Percentiles rank a stretch among this genome's conserved stretches.
phyloP scores from a whole-genome alignment of 2,113 vertebrate genomes.

The Corvus hawaiiensis region DNA sequence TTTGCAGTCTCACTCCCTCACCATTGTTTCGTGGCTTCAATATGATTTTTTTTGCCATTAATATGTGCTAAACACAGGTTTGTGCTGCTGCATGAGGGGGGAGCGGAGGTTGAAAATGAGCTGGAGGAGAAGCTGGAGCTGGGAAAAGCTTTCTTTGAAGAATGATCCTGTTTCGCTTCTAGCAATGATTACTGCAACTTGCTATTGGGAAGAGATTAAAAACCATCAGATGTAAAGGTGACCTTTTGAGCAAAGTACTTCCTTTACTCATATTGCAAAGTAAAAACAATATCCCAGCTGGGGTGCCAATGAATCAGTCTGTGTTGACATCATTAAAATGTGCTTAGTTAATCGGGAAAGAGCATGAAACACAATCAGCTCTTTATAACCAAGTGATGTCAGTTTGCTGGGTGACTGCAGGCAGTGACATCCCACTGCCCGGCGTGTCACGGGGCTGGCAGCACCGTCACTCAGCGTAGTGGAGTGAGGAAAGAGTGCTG shows the following conservation, averaged over 20 bases:
- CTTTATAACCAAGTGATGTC: constrained; percentile 13
- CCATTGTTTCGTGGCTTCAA: neutral
- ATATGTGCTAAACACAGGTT: neutral
- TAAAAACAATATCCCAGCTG: constrained; percentile 4
- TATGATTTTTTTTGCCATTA: neutral
- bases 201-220: neutral
- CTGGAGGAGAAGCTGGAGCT: neutral
- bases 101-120: neutral
- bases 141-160: neutral
- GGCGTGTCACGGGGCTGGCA: neutral
- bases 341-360: neutral
- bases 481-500: constrained; percentile 10
- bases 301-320: constrained; percentile 34
- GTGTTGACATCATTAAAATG: constrained; percentile 37
- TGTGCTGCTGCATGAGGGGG: neutral
- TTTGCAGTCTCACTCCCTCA: neutral
- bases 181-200: neutral
- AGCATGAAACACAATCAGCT: constrained; percentile 7
- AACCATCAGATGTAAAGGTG: constrained; percentile 26
- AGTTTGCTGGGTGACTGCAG: neutral
- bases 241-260: constrained; percentile 38
- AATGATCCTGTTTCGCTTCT: neutral
- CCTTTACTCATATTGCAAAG: constrained; percentile 42
- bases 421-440: neutral
- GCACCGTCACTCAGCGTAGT: neutral